Conservation (phyloP, 2,888 invertebrate genomes). For the Campopleginae sp. region DNA sequence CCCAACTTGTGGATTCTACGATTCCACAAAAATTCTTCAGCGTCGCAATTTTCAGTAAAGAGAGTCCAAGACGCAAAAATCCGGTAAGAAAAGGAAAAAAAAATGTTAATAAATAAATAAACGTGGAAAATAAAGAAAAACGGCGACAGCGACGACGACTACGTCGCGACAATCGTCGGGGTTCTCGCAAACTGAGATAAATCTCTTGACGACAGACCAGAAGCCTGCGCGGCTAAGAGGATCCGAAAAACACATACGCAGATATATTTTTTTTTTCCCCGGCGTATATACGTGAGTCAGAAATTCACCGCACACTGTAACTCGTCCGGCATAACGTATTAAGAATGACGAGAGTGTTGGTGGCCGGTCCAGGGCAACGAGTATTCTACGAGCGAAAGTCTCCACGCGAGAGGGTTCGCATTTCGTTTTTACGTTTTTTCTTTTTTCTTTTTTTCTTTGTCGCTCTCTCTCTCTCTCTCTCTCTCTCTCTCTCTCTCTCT, state of each 20-base stretch:
- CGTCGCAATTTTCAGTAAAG: no score
- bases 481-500: slow-evolving; percentile 31
- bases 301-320: slow-evolving; percentile 46
- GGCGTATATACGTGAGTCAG: slow-evolving; percentile 26
- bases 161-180: slow-evolving; percentile 35
- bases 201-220: slow-evolving; percentile 48
- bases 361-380: slow-evolving; percentile 15
- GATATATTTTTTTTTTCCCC: neutral
- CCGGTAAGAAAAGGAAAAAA: neutral
- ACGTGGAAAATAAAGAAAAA: slow-evolving; percentile 28
- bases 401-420: slow-evolving; percentile 45
- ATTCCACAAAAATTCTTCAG: neutral
- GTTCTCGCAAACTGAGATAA: slow-evolving; percentile 49
- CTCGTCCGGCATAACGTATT: slow-evolving; percentile 57
- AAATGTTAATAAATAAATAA: neutral
- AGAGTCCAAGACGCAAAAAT: neutral
- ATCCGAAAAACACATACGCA: slow-evolving; percentile 18
- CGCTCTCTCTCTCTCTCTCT: neutral
- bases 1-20: no score
- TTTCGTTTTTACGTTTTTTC: slow-evolving; percentile 40
- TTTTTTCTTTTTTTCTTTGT: neutral
- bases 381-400: slow-evolving; percentile 57
- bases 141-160: neutral
- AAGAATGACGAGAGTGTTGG: slow-evolving; percentile 57
- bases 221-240: slow-evolving; percentile 58